Conservation (phyloP, 1,140 invertebrate species). For the Bombus picipes region DNA sequence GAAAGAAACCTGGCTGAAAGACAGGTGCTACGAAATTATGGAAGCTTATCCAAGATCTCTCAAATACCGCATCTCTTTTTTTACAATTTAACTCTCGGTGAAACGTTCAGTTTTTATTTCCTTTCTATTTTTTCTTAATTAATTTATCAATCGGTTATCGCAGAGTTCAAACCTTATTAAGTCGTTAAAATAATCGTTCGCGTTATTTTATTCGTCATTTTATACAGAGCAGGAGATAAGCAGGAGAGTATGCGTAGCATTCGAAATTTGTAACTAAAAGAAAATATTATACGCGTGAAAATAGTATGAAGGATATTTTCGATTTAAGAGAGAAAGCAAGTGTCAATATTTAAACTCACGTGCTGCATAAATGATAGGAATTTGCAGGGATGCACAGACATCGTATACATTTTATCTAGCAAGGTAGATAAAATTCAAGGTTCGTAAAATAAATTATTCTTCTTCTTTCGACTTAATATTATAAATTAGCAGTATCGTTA, state of each 20-base stretch:
- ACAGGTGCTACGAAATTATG: slow-evolving; percentile 44
- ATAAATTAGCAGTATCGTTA: neutral
- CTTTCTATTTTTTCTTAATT: neutral
- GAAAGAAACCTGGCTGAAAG: slow-evolving; percentile 45
- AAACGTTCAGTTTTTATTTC: neutral
- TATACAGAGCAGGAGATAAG: neutral
- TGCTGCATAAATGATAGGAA: neutral
- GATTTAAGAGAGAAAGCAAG: neutral
- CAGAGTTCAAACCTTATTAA: neutral
- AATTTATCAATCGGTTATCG: neutral
- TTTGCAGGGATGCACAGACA: too few species aligned
- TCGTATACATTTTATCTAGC: neutral
- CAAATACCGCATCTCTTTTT: neutral
- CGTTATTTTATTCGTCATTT: neutral
- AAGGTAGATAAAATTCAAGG: neutral
- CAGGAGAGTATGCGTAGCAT: neutral
- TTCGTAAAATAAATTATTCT: neutral
- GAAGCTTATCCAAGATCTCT: slow-evolving; percentile 17
- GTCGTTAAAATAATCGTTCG: neutral
- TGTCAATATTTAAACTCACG: neutral
- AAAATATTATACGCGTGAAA: neutral
- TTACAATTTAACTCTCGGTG: neutral
- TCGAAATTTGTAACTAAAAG: neutral
- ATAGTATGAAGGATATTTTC: neutral
- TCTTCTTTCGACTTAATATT: neutral